Evolutionary conservation across 2,797 vertebrate species (phyloP).

Genomic region (Acanthurus lineatus): DNA sequence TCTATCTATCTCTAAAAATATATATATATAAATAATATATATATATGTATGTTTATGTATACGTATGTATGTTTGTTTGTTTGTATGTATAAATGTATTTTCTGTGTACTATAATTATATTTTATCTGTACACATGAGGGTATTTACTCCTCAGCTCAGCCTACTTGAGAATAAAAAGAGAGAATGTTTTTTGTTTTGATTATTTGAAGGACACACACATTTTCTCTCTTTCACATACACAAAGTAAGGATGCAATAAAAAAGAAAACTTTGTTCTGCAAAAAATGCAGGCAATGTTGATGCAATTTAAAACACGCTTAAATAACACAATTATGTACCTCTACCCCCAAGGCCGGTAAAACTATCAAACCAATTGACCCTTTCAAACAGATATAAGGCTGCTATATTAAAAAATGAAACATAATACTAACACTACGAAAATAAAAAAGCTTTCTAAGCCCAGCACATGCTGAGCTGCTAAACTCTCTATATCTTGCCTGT

Average conservation of each 20-base stretch:
- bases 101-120: too few species aligned
- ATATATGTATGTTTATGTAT: too few species aligned
- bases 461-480: too few species aligned
- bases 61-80: too few species aligned
- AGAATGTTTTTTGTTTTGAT: not conserved
- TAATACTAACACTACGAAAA: not conserved
- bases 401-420: not conserved
- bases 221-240: not conserved
- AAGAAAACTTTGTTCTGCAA: not conserved
- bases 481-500: too few species aligned
- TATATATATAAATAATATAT: too few species aligned
- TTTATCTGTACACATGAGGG: too few species aligned
- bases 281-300: constrained; percentile 1
- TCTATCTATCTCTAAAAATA: too few species aligned
- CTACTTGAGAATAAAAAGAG: not conserved
- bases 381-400: constrained; percentile 1
- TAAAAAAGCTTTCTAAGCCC: too few species aligned
- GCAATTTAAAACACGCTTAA: constrained; percentile 25
- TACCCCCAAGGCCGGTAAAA: constrained; percentile 13
- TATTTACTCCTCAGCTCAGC: not conserved
- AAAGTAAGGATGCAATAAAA: not conserved
- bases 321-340: constrained; percentile 6
- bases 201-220: not conserved
- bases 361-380: constrained; percentile 23
- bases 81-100: too few species aligned